phyloP scores from a whole-genome alignment of 2,888 invertebrate genomes.

The Eurytoma californica region DNA sequence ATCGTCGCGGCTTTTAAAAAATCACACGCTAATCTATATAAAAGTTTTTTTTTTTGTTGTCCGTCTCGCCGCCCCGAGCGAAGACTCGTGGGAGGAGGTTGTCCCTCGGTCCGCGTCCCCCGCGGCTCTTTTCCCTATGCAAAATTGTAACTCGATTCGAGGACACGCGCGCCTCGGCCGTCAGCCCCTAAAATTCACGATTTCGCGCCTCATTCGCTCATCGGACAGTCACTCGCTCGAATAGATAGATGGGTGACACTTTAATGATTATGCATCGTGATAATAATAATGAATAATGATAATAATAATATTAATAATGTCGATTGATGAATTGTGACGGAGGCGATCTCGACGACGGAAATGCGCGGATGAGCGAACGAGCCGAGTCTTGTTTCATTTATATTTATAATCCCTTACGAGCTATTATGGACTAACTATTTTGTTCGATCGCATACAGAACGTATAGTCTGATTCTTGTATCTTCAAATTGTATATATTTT shows the following conservation, averaged over 20 bases:
- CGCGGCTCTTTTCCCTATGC: neutral
- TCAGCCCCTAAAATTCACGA: constrained; percentile 1
- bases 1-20: constrained; percentile 52
- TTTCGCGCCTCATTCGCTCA: constrained; percentile 36
- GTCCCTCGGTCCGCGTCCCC: neutral
- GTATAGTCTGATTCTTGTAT: constrained; percentile 49
- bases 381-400: constrained; percentile 48
- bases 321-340: neutral
- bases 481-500: constrained; percentile 11
- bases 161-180: constrained; percentile 11
- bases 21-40: constrained; percentile 56
- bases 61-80: constrained; percentile 20
- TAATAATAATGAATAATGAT: constrained; percentile 2
- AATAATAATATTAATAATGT: constrained; percentile 23
- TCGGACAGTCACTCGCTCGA: constrained; percentile 6
- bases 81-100: constrained; percentile 21
- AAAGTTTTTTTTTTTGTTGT: constrained; percentile 37
- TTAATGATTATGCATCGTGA: constrained; percentile 15
- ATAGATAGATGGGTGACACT: neutral
- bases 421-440: constrained; percentile 56
- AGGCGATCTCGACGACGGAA: neutral
- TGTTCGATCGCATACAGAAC: constrained; percentile 47
- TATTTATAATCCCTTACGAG: constrained; percentile 42
- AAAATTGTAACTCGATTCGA: constrained; percentile 28
- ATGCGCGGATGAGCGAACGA: constrained; percentile 50